Conservation (phyloP, 2,113 vertebrate species). For the Bothrops jararaca region DNA sequence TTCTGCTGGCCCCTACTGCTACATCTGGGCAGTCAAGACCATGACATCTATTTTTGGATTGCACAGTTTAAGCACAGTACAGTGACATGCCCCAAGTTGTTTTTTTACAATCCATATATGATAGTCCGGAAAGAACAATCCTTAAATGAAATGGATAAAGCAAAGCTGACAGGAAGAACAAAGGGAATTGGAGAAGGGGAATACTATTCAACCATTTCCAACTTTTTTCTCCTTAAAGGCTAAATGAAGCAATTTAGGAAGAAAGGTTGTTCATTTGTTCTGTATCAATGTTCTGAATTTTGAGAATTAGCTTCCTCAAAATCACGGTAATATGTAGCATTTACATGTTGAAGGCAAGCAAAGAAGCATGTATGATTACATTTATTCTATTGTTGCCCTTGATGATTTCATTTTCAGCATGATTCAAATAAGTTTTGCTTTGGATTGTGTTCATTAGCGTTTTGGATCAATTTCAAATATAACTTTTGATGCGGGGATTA, state of each 20-base stretch:
- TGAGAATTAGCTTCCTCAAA: neutral
- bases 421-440: neutral
- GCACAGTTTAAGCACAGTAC: neutral
- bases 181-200: neutral
- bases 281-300: neutral
- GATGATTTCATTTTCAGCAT: neutral
- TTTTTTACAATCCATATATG: slow-evolving; percentile 12
- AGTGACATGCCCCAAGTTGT: neutral
- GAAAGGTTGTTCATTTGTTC: neutral
- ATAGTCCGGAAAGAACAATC: neutral
- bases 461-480: neutral
- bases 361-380: neutral
- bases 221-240: neutral
- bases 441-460: neutral
- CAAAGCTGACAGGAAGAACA: neutral
- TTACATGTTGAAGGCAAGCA: neutral
- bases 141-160: slow-evolving; percentile 15
- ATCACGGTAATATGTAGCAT: neutral
- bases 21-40: slow-evolving; percentile 17
- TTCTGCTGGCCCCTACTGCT: neutral
- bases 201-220: neutral
- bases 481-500: neutral
- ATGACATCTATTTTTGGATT: slow-evolving; percentile 14
- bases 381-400: neutral
- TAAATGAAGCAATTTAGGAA: neutral